Percentiles rank a stretch among this genome's conserved stretches.
Evolutionary conservation across 2,797 vertebrate species (phyloP).

Genomic region (Benthosema pterotum): DNA sequence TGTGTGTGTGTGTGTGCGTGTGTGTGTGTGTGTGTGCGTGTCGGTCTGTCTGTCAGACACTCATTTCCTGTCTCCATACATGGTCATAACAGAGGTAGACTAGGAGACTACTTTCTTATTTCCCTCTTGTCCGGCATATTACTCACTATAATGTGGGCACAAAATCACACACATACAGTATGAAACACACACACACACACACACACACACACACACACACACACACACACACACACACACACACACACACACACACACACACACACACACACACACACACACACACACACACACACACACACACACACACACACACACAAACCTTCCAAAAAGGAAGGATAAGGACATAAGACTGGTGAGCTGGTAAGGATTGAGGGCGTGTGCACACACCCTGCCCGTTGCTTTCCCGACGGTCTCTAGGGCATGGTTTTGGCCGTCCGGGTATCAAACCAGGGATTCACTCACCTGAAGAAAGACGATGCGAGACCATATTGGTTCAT

Average conservation of each 20-base stretch:
- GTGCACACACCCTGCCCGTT: no score
- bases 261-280: background rate
- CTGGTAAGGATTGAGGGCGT: no score
- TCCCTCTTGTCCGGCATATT: conserved; percentile 29
- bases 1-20: background rate
- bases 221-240: background rate
- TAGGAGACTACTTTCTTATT: conserved; percentile 28
- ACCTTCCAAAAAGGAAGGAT: background rate
- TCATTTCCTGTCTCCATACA: conserved; percentile 74
- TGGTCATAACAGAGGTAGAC: conserved; percentile 62
- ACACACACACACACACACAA: background rate
- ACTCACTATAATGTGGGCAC: conserved; percentile 20
- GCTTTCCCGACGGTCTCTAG: no score
- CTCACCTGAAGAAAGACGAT: no score
- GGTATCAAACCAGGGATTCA: no score
- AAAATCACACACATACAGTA: background rate
- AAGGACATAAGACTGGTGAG: no score
- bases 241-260: conserved; percentile 1
- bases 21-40: conserved; percentile 30
- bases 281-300: background rate
- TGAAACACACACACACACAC: background rate
- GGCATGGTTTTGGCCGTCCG: no score
- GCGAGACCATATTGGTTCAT: no score
- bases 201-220: background rate
- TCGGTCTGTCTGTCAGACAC: conserved; percentile 48